Conservation (phyloP, 2,113 vertebrate genomes). For the Microtus ochrogaster region DNA sequence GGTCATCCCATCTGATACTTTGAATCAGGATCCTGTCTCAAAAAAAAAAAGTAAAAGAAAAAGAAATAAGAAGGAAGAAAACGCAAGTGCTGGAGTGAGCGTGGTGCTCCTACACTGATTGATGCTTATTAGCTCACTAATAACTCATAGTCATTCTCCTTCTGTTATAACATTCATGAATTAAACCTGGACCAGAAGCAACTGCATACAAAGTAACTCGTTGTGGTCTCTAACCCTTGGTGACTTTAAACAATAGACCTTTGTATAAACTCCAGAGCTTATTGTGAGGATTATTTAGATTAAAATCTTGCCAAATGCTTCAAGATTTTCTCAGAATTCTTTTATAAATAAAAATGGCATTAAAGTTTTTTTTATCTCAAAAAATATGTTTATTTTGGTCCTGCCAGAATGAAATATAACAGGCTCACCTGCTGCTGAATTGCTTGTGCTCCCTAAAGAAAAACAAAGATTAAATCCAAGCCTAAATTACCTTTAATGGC, state of each 20-base stretch:
- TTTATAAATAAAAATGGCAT: conserved; percentile 68
- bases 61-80: not conserved
- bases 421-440: conserved; percentile 60
- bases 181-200: conserved; percentile 64
- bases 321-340: conserved; percentile 69
- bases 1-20: not conserved
- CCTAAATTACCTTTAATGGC: conserved; percentile 57
- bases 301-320: conserved; percentile 75
- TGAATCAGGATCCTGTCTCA: not conserved
- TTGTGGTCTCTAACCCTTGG: conserved; percentile 26
- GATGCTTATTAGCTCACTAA: conserved; percentile 1
- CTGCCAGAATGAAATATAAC: conserved; percentile 61
- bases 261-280: conserved; percentile 60
- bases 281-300: conserved; percentile 72
- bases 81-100: not conserved
- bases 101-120: not conserved
- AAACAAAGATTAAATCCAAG: conserved; percentile 45
- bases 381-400: conserved; percentile 41
- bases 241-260: conserved; percentile 64
- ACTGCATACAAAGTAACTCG: conserved; percentile 50
- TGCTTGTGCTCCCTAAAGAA: conserved; percentile 18
- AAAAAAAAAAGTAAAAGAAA: not conserved
- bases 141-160: conserved; percentile 52
- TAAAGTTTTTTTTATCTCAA: not conserved
- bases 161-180: conserved; percentile 57